A percentile compares a stretch with the other conserved stretches of the same genome.
Conservation (phyloP, 2,113 vertebrate species). For the Thomomys bottae region DNA sequence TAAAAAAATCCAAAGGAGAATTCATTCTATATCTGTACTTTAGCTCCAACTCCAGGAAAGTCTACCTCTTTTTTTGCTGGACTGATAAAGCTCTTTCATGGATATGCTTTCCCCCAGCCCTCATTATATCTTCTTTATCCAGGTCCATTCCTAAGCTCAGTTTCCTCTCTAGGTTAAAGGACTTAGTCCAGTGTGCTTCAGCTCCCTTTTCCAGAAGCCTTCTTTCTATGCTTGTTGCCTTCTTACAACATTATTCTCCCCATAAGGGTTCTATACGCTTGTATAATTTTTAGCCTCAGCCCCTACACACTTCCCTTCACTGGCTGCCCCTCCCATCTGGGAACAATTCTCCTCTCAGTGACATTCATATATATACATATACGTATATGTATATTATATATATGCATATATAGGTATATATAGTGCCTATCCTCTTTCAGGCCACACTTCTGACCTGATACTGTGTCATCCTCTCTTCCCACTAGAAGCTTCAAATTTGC, state of each 20-base stretch:
- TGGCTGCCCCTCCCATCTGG: slow-evolving; percentile 49
- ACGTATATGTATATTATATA: too few relatives aligned
- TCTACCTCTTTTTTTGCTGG: neutral
- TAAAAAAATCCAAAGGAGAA: neutral
- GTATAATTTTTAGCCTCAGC: slow-evolving; percentile 21
- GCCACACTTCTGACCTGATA: slow-evolving; percentile 55
- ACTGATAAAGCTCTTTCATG: neutral
- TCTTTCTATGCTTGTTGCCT: slow-evolving; percentile 17
- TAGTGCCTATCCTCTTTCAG: slow-evolving; percentile 36
- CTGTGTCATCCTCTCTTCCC: slow-evolving; percentile 51
- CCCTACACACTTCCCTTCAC: slow-evolving; percentile 6
- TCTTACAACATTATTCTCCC: slow-evolving; percentile 17
- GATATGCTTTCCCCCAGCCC: neutral
- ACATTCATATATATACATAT: slow-evolving; percentile 51
- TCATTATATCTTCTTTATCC: neutral
- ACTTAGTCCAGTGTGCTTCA: neutral
- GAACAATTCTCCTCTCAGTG: slow-evolving; percentile 28
- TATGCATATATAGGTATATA: too few relatives aligned
- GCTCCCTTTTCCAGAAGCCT: neutral
- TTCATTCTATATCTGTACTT: neutral
- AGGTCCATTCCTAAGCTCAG: neutral
- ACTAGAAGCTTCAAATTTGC: slow-evolving; percentile 59
- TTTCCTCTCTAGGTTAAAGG: neutral
- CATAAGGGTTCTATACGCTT: slow-evolving; percentile 49
- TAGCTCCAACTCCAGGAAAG: neutral